These are phyloP conservation scores for Taenaris catops DNA, from an alignment of 2,888 invertebrate species.

Conservation along the genomic window DNA sequence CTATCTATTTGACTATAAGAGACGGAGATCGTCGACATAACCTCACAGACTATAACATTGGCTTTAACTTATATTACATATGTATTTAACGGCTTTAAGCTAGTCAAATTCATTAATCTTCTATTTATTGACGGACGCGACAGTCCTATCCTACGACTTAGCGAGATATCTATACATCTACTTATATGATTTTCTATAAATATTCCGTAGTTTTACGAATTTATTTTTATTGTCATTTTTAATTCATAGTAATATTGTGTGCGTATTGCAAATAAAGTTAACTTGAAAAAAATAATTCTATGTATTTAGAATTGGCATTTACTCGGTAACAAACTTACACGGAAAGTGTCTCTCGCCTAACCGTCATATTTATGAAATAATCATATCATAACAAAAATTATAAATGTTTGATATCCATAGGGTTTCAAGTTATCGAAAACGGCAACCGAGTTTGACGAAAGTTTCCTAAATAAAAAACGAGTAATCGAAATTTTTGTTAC, in stretches of 20 bases:
- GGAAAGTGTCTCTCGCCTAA: conserved; percentile 18
- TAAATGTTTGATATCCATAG: conserved; percentile 11
- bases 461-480: too few relatives aligned
- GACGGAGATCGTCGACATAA: conserved; percentile 65
- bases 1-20: conserved; percentile 65
- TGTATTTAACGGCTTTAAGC: conserved; percentile 69
- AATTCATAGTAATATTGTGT: conserved; percentile 25
- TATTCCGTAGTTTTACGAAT: conserved; percentile 54
- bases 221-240: conserved; percentile 19
- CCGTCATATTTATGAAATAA: conserved; percentile 22
- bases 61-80: conserved; percentile 76
- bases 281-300: conserved; percentile 28
- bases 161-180: conserved; percentile 62
- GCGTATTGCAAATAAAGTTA: conserved; percentile 52
- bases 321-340: conserved; percentile 30
- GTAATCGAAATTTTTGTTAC: too few relatives aligned
- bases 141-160: conserved; percentile 53
- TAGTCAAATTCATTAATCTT: conserved; percentile 69
- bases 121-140: conserved; percentile 54
- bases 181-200: conserved; percentile 71
- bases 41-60: conserved; percentile 79
- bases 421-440: conserved; percentile 17
- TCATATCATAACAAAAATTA: conserved; percentile 24
- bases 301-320: conserved; percentile 42
- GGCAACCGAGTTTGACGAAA: too few relatives aligned